Base-by-base conservation (phyloP, 2,797 vertebrate genomes). In the Siniperca scherzeri region DNA sequence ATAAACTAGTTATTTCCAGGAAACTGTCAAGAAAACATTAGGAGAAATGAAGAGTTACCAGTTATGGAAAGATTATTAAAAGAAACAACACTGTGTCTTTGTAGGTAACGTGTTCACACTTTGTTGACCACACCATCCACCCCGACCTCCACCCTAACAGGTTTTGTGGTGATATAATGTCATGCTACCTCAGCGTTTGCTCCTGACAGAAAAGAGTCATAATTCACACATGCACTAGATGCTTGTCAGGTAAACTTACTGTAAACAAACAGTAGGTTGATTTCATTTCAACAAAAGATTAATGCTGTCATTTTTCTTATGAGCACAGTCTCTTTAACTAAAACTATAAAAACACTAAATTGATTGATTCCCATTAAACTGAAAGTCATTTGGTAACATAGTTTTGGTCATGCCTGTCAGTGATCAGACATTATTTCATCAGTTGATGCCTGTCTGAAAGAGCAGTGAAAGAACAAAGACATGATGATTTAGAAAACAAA, bases 401-500 rank as follows among this genome's bases (percentile, higher is more conserved):
- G 27, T 50, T 65, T 38, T 4, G 7, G 16, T 67, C 4, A 1
- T 71, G 71, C 4, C 69, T 70, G 16, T 67, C 1, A 61, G 11
- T 55, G 66, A 74, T 79, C 33, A 33, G 25, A 27, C 25, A n/a
- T 46, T 3, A 60, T 57, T 60, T 57, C 7, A 38, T 12, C 8
- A 65, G 1, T 48, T 7, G 16, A 30, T 56, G 44, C 21, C 5
- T 16, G 12, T 36, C 44, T 44, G 14, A 50, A 61, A 61, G n/a
- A 53, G 53, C 27, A 53, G 46, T 9, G 25, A 48, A 0, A 57
- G 19, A 38, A 72, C 25, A 56, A 73, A 64, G n/a, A 68, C 21
- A 14, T 13, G 38, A 22, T 22, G 50, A 71, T 81, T 86, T 69
- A 44, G 55, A 81, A 79, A 89, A 83, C 61, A 88, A 86, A 86